Evolutionary conservation across 2,797 vertebrate genomes (phyloP).

Genomic region (Bradypodion ventrale): DNA sequence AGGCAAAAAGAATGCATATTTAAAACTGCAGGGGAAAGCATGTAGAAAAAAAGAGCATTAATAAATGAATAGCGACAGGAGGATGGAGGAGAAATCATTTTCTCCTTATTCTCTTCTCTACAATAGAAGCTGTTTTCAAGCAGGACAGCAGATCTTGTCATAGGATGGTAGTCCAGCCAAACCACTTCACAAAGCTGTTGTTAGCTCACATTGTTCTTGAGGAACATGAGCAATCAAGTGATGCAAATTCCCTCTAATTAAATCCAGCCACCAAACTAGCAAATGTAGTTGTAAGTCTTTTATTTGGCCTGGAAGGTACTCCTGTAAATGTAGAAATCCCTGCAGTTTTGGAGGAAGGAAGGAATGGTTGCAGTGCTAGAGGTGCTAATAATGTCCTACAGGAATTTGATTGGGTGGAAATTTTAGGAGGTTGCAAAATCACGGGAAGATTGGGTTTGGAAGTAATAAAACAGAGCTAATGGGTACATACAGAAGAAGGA

Average conservation of each 20-base stretch:
- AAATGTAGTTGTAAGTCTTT: background rate
- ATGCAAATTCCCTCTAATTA: slow-evolving; percentile 52
- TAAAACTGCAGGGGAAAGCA: background rate
- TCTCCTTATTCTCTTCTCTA: background rate
- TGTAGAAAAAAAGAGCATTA: background rate
- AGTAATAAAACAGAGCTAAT: background rate
- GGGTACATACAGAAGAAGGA: background rate
- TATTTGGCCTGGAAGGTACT: slow-evolving; percentile 26
- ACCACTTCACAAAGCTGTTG: background rate
- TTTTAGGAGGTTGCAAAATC: slow-evolving; percentile 5
- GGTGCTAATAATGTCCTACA: background rate
- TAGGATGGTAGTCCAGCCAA: slow-evolving; percentile 16
- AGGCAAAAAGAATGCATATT: background rate
- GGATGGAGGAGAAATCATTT: background rate
- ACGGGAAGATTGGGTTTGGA: slow-evolving; percentile 7
- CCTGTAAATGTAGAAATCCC: background rate
- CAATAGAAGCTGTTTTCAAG: slow-evolving; percentile 3
- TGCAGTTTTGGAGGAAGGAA: background rate
- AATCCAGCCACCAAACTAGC: slow-evolving; percentile 49
- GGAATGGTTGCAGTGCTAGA: background rate
- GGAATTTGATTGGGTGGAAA: background rate
- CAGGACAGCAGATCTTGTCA: background rate
- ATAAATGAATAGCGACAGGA: background rate
- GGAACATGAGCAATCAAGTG: slow-evolving; percentile 25
- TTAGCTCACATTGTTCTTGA: slow-evolving; percentile 47